These are phyloP conservation scores for Sardina pilchardus DNA, from an alignment of 2,113 vertebrate species.

Conservation along the genomic window DNA sequence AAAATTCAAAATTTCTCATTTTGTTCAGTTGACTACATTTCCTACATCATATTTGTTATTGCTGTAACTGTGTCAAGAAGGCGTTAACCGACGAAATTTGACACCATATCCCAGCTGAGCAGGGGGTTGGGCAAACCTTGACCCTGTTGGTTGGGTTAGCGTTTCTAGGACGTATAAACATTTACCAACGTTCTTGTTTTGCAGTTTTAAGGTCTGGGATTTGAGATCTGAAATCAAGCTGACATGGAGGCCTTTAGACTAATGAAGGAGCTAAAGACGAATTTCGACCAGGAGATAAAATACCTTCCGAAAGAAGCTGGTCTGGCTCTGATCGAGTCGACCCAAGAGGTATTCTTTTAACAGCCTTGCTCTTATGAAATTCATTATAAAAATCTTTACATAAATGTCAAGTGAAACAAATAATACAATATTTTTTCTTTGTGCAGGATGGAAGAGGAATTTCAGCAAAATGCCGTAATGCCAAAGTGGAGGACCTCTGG, in stretches of 20 bases:
- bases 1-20: background rate
- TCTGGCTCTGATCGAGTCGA: slow-evolving; percentile 83
- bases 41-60: slow-evolving; percentile 9
- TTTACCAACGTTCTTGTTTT: slow-evolving; percentile 22
- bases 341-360: slow-evolving; percentile 73
- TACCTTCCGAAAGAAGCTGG: slow-evolving; percentile 88
- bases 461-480: slow-evolving; percentile 86
- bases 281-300: slow-evolving; percentile 82
- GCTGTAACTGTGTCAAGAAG: slow-evolving; percentile 40
- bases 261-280: slow-evolving; percentile 85
- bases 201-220: background rate
- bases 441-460: slow-evolving; percentile 80
- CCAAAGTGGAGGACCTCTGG: slow-evolving; percentile 93
- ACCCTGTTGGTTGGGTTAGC: slow-evolving; percentile 25
- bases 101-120: slow-evolving; percentile 67
- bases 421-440: background rate
- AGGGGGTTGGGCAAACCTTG: slow-evolving; percentile 56
- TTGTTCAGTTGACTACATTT: background rate
- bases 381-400: background rate
- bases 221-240: slow-evolving; percentile 57
- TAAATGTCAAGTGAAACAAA: background rate
- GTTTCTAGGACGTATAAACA: slow-evolving; percentile 17
- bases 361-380: background rate
- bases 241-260: slow-evolving; percentile 82
- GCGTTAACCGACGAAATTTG: slow-evolving; percentile 64